These are phyloP conservation scores for Danionella dracula DNA, from an alignment of 2,797 vertebrate species.

Conservation along the genomic window DNA sequence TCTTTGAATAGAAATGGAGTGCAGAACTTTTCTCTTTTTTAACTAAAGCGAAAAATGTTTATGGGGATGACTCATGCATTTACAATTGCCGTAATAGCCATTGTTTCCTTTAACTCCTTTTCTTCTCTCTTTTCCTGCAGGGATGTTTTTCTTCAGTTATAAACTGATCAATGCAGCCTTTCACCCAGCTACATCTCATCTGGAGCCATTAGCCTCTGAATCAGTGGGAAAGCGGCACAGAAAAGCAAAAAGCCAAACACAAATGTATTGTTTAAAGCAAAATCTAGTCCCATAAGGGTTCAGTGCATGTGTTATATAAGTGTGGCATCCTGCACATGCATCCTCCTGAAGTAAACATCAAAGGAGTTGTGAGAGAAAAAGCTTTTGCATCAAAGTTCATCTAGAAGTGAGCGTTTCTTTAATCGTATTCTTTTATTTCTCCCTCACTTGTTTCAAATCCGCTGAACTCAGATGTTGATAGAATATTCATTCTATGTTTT, in stretches of 20 bases:
- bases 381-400: not conserved
- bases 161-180: conserved; percentile 18
- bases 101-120: no score
- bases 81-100: no score
- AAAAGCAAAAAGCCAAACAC: not conserved
- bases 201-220: not conserved
- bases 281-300: not conserved
- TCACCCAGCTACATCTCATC: not conserved
- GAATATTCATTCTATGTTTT: no score
- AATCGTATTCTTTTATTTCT: no score
- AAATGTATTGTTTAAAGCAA: not conserved
- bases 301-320: not conserved
- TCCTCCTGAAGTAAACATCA: conserved; percentile 1
- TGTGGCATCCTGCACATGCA: not conserved
- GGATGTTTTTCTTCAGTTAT: not conserved
- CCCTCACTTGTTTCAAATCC: no score
- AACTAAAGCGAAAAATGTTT: no score
- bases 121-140: not conserved
- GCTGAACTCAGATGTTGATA: no score
- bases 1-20: no score
- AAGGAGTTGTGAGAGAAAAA: conserved; percentile 8
- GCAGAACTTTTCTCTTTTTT: no score
- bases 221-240: not conserved
- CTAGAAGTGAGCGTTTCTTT: no score
- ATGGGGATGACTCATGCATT: no score